Evolutionary conservation across 2,113 vertebrate species (phyloP).

Genomic region (Gracilinanus agilis): DNA sequence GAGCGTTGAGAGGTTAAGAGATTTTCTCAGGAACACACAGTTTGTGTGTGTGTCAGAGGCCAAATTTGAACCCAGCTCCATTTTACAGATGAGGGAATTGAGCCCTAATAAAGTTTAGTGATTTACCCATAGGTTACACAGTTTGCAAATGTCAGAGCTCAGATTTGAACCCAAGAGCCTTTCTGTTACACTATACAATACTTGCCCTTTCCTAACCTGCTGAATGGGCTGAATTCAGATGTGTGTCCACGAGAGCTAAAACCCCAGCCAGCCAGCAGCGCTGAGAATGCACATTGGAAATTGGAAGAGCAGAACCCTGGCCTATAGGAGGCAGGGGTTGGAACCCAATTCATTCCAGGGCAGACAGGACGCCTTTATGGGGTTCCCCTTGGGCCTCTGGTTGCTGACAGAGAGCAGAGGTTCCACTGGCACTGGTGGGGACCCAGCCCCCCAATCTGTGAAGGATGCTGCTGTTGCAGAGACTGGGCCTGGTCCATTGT

Average conservation of each 20-base stretch:
- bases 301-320: background rate
- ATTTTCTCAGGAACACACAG: background rate
- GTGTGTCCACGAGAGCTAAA: background rate
- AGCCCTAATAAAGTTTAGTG: background rate
- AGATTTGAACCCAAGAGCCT: background rate
- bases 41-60: background rate
- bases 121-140: background rate
- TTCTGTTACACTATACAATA: background rate
- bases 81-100: background rate
- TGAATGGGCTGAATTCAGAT: background rate
- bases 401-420: background rate
- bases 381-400: background rate
- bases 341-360: background rate
- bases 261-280: background rate
- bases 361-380: background rate
- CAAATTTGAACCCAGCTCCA: background rate
- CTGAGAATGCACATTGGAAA: background rate
- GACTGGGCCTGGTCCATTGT: constrained; percentile 88
- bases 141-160: background rate
- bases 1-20: background rate
- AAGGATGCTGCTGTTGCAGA: background rate
- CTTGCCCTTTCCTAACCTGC: background rate
- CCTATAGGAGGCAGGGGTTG: background rate
- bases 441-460: background rate
- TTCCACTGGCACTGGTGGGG: background rate